Evolutionary conservation across 1,140 invertebrate species (phyloP).

Genomic region (Neodiprion virginianus): DNA sequence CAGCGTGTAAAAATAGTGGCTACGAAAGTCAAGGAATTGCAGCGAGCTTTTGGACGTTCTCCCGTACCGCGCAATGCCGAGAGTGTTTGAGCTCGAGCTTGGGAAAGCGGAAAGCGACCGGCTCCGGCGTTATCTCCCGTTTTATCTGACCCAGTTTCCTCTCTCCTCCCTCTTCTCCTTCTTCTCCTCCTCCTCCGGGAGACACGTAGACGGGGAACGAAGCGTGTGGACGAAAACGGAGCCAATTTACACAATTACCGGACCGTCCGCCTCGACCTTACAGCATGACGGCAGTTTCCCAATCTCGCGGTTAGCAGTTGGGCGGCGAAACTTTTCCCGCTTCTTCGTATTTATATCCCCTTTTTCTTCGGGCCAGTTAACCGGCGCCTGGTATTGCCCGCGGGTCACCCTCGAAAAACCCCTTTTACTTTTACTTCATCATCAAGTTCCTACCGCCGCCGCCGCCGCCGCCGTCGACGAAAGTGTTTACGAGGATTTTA

Average conservation of each 20-base stretch:
- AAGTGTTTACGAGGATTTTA: constrained; percentile 7
- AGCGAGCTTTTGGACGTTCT: too few relatives aligned
- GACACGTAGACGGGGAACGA: too few relatives aligned
- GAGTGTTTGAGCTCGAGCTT: too few relatives aligned
- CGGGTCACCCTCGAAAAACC: background rate
- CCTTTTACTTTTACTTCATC: background rate
- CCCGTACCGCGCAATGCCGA: too few relatives aligned
- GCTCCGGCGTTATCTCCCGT: too few relatives aligned
- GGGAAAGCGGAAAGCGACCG: too few relatives aligned
- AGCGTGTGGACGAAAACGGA: too few relatives aligned
- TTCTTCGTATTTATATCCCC: background rate
- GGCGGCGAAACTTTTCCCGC: background rate
- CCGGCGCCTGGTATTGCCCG: background rate
- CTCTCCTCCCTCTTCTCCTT: constrained; percentile 8
- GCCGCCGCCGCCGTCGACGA: background rate
- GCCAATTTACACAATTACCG: background rate
- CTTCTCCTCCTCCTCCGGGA: background rate
- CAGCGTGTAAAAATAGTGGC: too few relatives aligned
- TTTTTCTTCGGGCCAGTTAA: too few relatives aligned
- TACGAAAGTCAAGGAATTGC: too few relatives aligned
- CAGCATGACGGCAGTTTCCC: background rate
- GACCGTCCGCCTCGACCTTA: too few relatives aligned
- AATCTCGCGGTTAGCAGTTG: background rate
- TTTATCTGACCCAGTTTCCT: constrained; percentile 3
- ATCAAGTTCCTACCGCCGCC: background rate